Base-by-base conservation (phyloP, 1,140 invertebrate genomes). In the Asbolus verrucosus region DNA sequence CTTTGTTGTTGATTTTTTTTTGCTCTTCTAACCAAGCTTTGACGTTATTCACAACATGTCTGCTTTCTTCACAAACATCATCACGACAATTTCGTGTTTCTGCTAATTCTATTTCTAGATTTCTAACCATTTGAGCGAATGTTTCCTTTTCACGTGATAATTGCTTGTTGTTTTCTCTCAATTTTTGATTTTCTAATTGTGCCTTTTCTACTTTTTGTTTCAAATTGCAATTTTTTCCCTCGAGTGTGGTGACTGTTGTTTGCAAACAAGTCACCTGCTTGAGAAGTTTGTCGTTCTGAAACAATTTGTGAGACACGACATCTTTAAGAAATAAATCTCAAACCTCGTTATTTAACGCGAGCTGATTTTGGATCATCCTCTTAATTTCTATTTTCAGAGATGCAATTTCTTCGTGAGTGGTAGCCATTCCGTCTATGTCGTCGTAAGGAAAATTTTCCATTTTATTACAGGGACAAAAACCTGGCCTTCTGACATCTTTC, bases 1-100 rank as follows among this genome's bases (percentile, higher is more conserved):
- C 30, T 46, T 16, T 33, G 24, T 65, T 16, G 50, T 71, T 69
- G 16, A 69, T 65, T 15, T 21, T 43, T n/a, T 27, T 33, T 38
- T 74, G 72, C 62, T 71, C 72, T 6, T 61, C 11, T 15, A 74
- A 18, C 69, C 70, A 74, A 4, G 18, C 36, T 16, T 36, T 65
- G 6, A 71, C 65, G 18, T 59, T 67, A 1, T 65, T 19, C 6
- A 65, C 19, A 39, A 74, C 63, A 13, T 54, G 41, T 43, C 41
- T 65, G 11, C 65, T 61, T 43, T 74, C 72, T 8, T 18, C 13
- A 16, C 65, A 66, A 1, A 74, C 27, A 50, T 61, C 63, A 33
- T 74, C 61, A n/a, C 38, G 61, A 15, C 61, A 63, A n/a, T 14
- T 41, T 39, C 62, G 46, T 1, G 65, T 15, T 13, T 73, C 65